A percentile compares a stretch with the other conserved stretches of the same genome.
These are phyloP conservation scores for Lasioglossum villosulum DNA, from an alignment of 2,888 invertebrate genomes.

Conservation along the genomic window DNA sequence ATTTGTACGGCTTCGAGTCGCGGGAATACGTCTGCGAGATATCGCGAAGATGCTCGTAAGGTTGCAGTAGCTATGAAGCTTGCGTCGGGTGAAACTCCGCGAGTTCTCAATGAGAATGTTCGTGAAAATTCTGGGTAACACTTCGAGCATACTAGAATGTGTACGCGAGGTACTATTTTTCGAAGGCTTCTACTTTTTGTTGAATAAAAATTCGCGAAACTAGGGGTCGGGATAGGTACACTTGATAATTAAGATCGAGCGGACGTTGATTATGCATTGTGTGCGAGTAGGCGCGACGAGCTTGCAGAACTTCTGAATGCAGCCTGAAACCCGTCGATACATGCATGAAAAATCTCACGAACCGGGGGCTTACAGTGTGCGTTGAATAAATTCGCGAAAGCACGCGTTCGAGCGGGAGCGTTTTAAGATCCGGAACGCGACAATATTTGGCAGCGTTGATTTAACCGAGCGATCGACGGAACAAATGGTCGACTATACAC, in stretches of 20 bases:
- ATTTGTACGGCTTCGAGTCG: neutral
- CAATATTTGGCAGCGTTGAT: constrained; percentile 1
- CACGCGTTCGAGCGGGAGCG: neutral
- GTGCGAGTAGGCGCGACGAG: neutral
- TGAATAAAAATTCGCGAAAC: neutral
- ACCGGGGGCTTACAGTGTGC: neutral
- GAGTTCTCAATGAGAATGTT: neutral
- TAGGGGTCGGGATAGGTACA: neutral
- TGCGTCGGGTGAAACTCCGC: neutral
- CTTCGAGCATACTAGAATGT: neutral
- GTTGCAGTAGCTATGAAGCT: neutral
- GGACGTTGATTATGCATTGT: neutral
- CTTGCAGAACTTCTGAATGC: neutral
- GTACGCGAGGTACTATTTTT: neutral
- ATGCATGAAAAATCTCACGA: neutral
- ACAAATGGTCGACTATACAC: neutral
- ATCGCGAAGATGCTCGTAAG: neutral
- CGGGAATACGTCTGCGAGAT: neutral
- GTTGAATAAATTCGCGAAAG: neutral
- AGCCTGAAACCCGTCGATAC: neutral
- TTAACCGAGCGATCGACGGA: neutral
- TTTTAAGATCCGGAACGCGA: neutral
- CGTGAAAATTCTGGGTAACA: neutral
- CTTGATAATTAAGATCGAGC: neutral
- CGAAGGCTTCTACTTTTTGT: neutral